Evolutionary conservation across 2,113 vertebrate genomes (phyloP).

Genomic region (Plecotus auritus): DNA sequence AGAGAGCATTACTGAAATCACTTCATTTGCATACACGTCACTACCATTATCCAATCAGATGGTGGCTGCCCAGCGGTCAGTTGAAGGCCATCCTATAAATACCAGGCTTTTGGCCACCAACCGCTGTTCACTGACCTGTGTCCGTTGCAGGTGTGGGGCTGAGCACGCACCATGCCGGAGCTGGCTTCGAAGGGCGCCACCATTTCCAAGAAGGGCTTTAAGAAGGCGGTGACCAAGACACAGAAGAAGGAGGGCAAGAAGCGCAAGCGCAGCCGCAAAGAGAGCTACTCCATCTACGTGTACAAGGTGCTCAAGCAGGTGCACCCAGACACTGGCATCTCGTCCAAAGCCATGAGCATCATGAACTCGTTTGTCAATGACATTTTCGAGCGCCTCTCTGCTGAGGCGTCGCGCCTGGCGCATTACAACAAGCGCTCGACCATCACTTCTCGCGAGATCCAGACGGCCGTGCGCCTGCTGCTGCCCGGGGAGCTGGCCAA

Average conservation of each 20-base stretch:
- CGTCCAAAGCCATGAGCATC: slow-evolving; percentile 33
- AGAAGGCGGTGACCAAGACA: neutral
- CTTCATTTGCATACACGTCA: slow-evolving; percentile 47
- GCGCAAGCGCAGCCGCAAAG: neutral
- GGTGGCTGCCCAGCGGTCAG: neutral
- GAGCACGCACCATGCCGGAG: rapidly evolving
- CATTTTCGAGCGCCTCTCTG: neutral
- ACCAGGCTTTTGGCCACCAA: neutral
- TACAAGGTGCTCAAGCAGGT: slow-evolving; percentile 66
- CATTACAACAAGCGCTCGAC: slow-evolving; percentile 51
- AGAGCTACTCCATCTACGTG: slow-evolving; percentile 9
- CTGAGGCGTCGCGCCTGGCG: slow-evolving; percentile 2
- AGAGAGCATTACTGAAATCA: neutral
- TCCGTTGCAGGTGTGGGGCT: rapidly evolving
- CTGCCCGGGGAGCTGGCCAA: slow-evolving; percentile 57
- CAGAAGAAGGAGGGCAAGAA: slow-evolving; percentile 3
- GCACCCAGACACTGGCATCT: neutral
- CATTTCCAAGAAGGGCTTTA: neutral
- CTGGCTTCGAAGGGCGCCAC: rapidly evolving
- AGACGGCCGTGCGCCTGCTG: slow-evolving; percentile 39
- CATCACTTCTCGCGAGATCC: slow-evolving; percentile 32
- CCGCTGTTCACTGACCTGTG: neutral
- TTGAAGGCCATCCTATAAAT: slow-evolving; percentile 22
- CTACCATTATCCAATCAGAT: slow-evolving; percentile 39
- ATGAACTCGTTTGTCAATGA: slow-evolving; percentile 38